Conservation (phyloP, 2,797 vertebrate genomes). For the Melanotaenia boesemani region DNA sequence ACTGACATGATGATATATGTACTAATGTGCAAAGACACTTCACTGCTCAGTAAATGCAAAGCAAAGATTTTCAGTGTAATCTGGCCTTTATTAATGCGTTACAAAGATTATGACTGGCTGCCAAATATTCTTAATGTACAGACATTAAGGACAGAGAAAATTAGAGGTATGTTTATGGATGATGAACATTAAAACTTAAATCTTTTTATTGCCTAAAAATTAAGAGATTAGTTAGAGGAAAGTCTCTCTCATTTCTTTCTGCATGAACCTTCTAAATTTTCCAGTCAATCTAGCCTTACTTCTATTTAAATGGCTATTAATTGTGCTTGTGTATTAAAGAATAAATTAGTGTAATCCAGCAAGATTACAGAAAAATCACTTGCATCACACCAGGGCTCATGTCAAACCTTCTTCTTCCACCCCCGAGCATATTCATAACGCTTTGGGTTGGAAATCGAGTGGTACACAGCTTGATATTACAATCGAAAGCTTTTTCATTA, state of each 20-base stretch:
- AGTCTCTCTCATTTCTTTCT: background rate
- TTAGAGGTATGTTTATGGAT: background rate
- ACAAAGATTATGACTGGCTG: background rate
- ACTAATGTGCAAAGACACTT: background rate
- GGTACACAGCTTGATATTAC: conserved; percentile 14
- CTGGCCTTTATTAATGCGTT: background rate
- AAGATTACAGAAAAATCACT: background rate
- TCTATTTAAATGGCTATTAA: background rate
- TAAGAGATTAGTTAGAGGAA: background rate
- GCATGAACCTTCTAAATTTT: background rate
- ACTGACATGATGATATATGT: background rate
- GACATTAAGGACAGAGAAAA: background rate
- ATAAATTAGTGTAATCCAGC: background rate
- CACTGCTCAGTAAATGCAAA: background rate
- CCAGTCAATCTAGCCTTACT: background rate
- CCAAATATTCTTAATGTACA: background rate
- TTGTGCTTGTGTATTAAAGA: background rate
- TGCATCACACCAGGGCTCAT: background rate
- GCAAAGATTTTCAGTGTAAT: background rate
- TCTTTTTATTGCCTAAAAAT: background rate
- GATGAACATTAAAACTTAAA: background rate
- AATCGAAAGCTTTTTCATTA: conserved; percentile 33
- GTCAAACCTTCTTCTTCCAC: conserved; percentile 9
- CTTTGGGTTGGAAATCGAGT: conserved; percentile 26
- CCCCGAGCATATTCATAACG: conserved; percentile 2